Evolutionary conservation across 1,140 invertebrate genomes (phyloP).

Genomic region (Sycophaga agraensis): DNA sequence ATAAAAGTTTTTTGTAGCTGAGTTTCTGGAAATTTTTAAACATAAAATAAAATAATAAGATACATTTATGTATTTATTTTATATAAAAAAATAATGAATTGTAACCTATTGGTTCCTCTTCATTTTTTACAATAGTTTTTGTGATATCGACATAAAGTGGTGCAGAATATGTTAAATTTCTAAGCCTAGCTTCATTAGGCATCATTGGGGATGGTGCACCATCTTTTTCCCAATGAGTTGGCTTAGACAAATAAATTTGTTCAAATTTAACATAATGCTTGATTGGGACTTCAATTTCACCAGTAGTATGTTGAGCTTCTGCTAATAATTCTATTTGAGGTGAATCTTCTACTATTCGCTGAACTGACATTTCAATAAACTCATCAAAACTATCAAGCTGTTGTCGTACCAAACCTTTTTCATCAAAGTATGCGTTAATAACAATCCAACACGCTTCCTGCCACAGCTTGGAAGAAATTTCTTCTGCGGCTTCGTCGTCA

Average conservation of each 20-base stretch:
- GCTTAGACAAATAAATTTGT: slow-evolving; percentile 97
- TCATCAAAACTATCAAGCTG: slow-evolving; percentile 99
- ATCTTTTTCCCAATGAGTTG: slow-evolving; percentile 99
- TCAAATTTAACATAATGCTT: slow-evolving; percentile 93
- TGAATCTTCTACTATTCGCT: slow-evolving; percentile 97
- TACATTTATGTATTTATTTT: background rate
- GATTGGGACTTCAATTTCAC: slow-evolving; percentile 86
- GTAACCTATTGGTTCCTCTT: slow-evolving; percentile 64
- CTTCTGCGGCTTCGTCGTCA: slow-evolving; percentile 32
- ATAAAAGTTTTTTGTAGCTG: slow-evolving; percentile 90
- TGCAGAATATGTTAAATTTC: slow-evolving; percentile 91
- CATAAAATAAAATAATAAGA: slow-evolving; percentile 62
- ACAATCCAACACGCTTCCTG: slow-evolving; percentile 47
- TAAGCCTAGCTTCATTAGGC: slow-evolving; percentile 93
- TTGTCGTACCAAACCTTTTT: slow-evolving; percentile 96
- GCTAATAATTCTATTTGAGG: slow-evolving; percentile 94
- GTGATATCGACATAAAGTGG: slow-evolving; percentile 97
- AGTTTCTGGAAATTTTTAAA: slow-evolving; percentile 54
- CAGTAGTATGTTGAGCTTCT: slow-evolving; percentile 91
- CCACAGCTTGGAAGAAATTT: slow-evolving; percentile 41
- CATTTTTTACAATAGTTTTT: slow-evolving; percentile 69
- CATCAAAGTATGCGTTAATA: slow-evolving; percentile 74
- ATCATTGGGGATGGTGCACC: slow-evolving; percentile 97
- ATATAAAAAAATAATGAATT: slow-evolving; percentile 64
- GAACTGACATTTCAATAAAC: slow-evolving; percentile 99